Evolutionary conservation across 1,140 invertebrate genomes (phyloP), one percentile per base, ranked within the genome.

Genomic region (Aethina tumida): DNA sequence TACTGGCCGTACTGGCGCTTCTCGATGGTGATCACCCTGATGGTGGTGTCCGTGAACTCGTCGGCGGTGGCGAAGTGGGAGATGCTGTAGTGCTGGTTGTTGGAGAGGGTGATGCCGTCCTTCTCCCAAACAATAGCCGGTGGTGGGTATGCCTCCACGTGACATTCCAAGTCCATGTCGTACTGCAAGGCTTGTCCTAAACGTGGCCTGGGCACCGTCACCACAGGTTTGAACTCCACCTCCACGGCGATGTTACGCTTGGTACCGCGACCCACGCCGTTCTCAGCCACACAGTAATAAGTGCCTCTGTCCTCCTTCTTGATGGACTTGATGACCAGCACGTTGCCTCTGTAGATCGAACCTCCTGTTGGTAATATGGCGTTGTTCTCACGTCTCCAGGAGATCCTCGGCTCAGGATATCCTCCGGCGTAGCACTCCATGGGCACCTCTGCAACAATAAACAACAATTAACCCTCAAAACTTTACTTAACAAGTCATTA

Each of bases 241-340:
- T 93, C 88, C 1, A 94, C 71, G 37, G 85, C 87, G 45, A 93
- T 85, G 53, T 92, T 91, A 49, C 88, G 68, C 20, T 84, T 66
- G 4, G 84, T 79, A 1, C 87, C 88, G 47, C 77, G 77, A 30
- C 87, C 87, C 1, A 93, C 88, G 14, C 78, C 82, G 58, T 95
- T 94, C 56, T 94, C 89, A 16, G 89, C 90, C 8, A 94, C 84
- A 52, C 91, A 95, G 59, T 92, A 93, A 62, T 93, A 93, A 0
- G 87, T 93, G 22, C 89, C 89, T 27, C 88, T 72, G 63, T 92
- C 84, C 60, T 91, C 84, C 58, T 91, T 93, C 24, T 73, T 75
- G n/a, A 89, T 78, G 0, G 68, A 51, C 16, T 75, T 66, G 35
- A 95, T 90, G 59, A 82, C 83, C 45, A 94, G 64, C n/a, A 77